phyloP scores from a whole-genome alignment of 2,888 invertebrate species.

The Ischnura elegans region DNA sequence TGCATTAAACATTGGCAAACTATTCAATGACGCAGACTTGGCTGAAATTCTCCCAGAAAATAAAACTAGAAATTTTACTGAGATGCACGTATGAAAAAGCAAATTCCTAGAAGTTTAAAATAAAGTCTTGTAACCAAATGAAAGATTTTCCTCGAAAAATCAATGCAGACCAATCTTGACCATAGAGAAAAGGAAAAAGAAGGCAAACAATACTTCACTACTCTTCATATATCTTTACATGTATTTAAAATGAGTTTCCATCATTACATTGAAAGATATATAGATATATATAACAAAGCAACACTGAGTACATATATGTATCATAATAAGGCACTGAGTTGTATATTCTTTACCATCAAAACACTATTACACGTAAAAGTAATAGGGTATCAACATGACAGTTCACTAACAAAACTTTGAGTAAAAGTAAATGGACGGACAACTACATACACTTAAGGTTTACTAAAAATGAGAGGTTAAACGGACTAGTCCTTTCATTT shows the following conservation, averaged over 20 bases:
- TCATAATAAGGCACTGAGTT: slow-evolving; percentile 1
- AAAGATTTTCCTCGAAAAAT: background rate
- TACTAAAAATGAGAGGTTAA: slow-evolving; percentile 19
- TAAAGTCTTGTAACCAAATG: background rate
- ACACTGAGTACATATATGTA: background rate
- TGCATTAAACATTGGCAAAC: too few species aligned
- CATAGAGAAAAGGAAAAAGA: background rate
- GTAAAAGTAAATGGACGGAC: slow-evolving; percentile 23
- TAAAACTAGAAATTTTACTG: background rate
- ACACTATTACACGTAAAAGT: background rate
- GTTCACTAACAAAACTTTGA: background rate
- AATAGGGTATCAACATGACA: background rate
- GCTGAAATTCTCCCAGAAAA: background rate
- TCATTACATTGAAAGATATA: slow-evolving; percentile 15
- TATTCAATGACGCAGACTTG: too few species aligned
- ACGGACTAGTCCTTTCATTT: slow-evolving; percentile 29
- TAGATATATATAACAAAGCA: background rate
- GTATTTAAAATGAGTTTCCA: slow-evolving; percentile 1
- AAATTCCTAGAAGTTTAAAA: background rate
- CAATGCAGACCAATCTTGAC: background rate
- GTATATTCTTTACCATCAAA: slow-evolving; percentile 6
- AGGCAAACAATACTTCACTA: background rate
- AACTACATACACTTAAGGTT: background rate
- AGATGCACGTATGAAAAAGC: too few species aligned
- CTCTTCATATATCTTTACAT: background rate